Percentiles rank a stretch among this genome's conserved stretches.
Conservation (phyloP, 2,797 vertebrate genomes). For the Ctenopoma multispine region DNA sequence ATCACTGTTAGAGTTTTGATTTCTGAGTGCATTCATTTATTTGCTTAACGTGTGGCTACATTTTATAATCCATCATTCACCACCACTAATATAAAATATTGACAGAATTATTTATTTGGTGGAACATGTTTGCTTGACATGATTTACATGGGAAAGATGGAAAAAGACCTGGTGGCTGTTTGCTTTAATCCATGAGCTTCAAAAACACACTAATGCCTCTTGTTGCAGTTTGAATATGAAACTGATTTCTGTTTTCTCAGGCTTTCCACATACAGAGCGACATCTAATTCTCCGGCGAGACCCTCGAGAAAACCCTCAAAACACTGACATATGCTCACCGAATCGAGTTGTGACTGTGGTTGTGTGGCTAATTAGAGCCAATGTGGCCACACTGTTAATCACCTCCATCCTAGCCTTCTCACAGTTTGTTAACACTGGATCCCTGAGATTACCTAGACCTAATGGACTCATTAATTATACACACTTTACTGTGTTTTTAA, state of each 20-base stretch:
- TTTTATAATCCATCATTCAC: background rate
- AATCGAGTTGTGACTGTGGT: constrained; percentile 75
- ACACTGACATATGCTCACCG: constrained; percentile 68
- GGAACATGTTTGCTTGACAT: constrained; percentile 9
- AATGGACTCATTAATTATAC: constrained; percentile 82
- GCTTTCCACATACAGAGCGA: background rate
- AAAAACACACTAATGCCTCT: background rate
- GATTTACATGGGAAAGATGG: constrained; percentile 12
- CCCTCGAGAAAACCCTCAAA: constrained; percentile 26
- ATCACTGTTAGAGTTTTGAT: background rate
- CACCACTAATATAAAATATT: background rate
- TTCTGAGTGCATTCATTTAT: background rate
- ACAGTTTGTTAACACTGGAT: constrained; percentile 81
- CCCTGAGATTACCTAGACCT: constrained; percentile 73
- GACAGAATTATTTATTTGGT: background rate
- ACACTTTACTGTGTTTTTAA: constrained; percentile 76
- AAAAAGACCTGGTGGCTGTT: constrained; percentile 7
- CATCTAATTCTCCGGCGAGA: constrained; percentile 15
- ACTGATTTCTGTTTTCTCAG: background rate
- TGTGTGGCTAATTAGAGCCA: constrained; percentile 74
- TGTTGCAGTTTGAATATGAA: background rate
- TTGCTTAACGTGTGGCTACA: background rate
- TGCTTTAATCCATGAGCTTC: background rate
- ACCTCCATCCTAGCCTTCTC: constrained; percentile 47
- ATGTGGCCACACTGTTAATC: constrained; percentile 74